phyloP scores from a whole-genome alignment of 1,140 invertebrate species.

The Drosophila persimilis region DNA sequence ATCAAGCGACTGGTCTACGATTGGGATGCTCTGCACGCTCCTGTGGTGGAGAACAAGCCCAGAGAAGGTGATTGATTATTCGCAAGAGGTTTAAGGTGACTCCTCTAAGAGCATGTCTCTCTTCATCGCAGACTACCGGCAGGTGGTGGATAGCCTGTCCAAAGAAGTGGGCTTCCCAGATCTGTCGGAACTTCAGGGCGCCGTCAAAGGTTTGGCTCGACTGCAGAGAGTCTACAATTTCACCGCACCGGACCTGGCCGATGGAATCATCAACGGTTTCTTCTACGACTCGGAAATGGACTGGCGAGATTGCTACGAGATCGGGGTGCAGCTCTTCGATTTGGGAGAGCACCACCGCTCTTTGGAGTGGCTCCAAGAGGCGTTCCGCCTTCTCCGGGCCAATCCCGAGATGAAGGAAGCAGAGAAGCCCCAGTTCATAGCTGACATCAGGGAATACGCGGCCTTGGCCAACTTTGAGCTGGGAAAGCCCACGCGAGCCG shows the following conservation, averaged over 20 bases:
- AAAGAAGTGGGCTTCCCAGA: slow-evolving; percentile 39
- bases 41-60: slow-evolving; percentile 23
- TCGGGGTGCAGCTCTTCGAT: slow-evolving; percentile 61
- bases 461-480: slow-evolving; percentile 53
- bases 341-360: slow-evolving; percentile 19
- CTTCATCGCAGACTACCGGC: slow-evolving; percentile 24
- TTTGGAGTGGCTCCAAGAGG: slow-evolving; percentile 52
- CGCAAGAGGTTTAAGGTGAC: not conserved
- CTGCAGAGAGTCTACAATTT: slow-evolving; percentile 68
- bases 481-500: slow-evolving; percentile 33
- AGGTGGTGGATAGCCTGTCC: slow-evolving; percentile 6
- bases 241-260: slow-evolving; percentile 37
- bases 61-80: slow-evolving; percentile 29
- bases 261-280: slow-evolving; percentile 39
- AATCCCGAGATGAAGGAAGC: not conserved
- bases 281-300: slow-evolving; percentile 23
- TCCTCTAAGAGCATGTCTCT: not conserved
- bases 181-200: slow-evolving; percentile 54
- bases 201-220: slow-evolving; percentile 49
- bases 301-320: slow-evolving; percentile 65
- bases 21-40: slow-evolving; percentile 46
- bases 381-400: slow-evolving; percentile 25
- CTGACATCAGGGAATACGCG: slow-evolving; percentile 60
- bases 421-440: not conserved
- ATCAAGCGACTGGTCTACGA: slow-evolving; percentile 65